A percentile compares a stretch with the other conserved stretches of the same genome.
These are phyloP conservation scores for Cossypha heuglini DNA, from an alignment of 2,797 vertebrate genomes.

Conservation along the genomic window DNA sequence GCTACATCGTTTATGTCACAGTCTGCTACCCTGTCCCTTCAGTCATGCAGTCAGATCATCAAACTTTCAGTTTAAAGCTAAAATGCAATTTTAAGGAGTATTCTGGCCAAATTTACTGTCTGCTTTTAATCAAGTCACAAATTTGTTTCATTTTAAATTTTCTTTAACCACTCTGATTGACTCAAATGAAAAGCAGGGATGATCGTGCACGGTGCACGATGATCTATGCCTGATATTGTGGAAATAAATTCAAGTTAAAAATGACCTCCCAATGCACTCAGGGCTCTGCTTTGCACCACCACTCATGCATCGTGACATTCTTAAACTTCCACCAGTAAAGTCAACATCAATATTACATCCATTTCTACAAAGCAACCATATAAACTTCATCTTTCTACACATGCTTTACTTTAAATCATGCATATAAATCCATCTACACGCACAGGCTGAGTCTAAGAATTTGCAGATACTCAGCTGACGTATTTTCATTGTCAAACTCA, in stretches of 20 bases:
- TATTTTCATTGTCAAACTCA: slow-evolving; percentile 5
- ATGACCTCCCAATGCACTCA: slow-evolving; percentile 55
- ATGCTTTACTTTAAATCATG: slow-evolving; percentile 56
- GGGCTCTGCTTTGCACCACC: slow-evolving; percentile 50
- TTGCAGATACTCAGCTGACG: slow-evolving; percentile 19
- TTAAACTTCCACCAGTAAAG: slow-evolving; percentile 58
- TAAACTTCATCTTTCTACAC: slow-evolving; percentile 58
- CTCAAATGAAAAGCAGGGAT: slow-evolving; percentile 49
- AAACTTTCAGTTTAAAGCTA: slow-evolving; percentile 31
- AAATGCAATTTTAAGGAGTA: slow-evolving; percentile 39
- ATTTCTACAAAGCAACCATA: slow-evolving; percentile 55
- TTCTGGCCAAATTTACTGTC: slow-evolving; percentile 44
- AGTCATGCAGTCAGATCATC: slow-evolving; percentile 41
- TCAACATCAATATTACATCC: slow-evolving; percentile 66
- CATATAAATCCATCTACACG: slow-evolving; percentile 47
- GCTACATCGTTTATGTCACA: slow-evolving; percentile 38
- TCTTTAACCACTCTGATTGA: slow-evolving; percentile 35
- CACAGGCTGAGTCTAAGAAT: slow-evolving; percentile 24
- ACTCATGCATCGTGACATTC: slow-evolving; percentile 50
- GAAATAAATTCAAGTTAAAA: slow-evolving; percentile 61
- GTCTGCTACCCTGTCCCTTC: slow-evolving; percentile 36
- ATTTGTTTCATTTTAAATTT: slow-evolving; percentile 54
- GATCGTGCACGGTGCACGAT: background rate
- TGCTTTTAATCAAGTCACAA: slow-evolving; percentile 56
- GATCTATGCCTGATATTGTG: slow-evolving; percentile 26